These are phyloP conservation scores for Arrhopalites spinosus DNA, from an alignment of 2,888 invertebrate genomes.

Conservation along the genomic window DNA sequence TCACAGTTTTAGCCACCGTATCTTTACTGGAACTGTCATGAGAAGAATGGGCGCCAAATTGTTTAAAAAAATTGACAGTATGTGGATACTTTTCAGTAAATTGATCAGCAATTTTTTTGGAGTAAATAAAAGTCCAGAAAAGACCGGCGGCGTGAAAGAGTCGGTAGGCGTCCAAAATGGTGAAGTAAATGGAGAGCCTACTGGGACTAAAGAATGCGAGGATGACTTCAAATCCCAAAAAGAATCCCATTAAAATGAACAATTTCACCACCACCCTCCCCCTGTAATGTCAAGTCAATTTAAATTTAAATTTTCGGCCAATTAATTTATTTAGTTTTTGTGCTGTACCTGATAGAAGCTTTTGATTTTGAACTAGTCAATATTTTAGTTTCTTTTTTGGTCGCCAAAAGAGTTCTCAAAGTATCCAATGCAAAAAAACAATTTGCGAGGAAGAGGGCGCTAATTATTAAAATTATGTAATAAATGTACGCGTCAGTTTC, in stretches of 20 bases:
- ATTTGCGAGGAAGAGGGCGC: neutral
- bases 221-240: neutral
- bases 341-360: too few species aligned
- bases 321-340: neutral
- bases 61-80: too few species aligned
- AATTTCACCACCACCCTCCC: neutral
- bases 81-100: neutral
- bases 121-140: slow-evolving; percentile 9
- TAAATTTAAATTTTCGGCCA: neutral
- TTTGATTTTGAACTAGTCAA: neutral
- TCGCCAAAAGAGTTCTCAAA: neutral
- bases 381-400: neutral
- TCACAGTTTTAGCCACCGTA: too few species aligned
- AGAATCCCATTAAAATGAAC: slow-evolving; percentile 8
- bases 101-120: neutral
- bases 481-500: neutral
- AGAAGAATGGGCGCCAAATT: too few species aligned
- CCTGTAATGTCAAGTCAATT: neutral
- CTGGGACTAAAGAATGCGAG: neutral
- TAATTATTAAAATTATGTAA: neutral
- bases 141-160: neutral
- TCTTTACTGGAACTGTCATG: too few species aligned
- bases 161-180: neutral
- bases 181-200: neutral
- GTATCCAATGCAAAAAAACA: neutral